phyloP scores from a whole-genome alignment of 2,113 vertebrate genomes.

The Suricata suricatta region DNA sequence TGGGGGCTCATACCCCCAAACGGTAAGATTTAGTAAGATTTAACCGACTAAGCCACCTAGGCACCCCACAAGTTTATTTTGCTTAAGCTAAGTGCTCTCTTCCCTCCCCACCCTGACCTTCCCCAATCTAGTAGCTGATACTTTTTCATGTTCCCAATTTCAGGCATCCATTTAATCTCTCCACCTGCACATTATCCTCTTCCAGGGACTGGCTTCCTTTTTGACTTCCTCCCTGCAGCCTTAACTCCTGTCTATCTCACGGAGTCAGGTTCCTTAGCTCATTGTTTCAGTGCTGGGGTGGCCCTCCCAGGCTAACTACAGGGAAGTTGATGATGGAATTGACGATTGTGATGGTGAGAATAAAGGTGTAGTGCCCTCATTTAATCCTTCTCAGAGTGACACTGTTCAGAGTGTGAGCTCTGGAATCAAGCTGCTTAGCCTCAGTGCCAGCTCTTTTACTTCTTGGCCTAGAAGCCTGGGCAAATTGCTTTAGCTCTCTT shows the following conservation, averaged over 20 bases:
- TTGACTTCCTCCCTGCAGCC: constrained; percentile 23
- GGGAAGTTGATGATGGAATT: neutral
- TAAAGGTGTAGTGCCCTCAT: neutral
- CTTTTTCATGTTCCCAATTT: neutral
- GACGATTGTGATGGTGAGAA: neutral
- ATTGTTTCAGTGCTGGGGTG: neutral
- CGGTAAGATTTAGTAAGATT: too few species aligned
- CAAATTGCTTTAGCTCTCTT: neutral
- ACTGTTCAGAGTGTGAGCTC: neutral
- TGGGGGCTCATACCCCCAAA: too few species aligned
- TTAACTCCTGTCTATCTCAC: neutral
- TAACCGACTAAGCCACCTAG: too few species aligned
- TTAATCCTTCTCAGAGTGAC: neutral
- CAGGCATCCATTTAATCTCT: neutral
- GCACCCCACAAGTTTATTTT: neutral
- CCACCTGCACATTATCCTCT: neutral
- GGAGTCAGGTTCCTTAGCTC: neutral
- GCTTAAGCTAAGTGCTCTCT: neutral
- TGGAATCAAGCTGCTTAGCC: neutral
- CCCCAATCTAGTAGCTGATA: neutral
- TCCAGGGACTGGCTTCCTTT: neutral
- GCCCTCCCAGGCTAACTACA: neutral
- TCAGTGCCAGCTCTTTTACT: neutral
- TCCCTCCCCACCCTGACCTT: too few species aligned
- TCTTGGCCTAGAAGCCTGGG: neutral